Evolutionary conservation across 2,797 vertebrate genomes (phyloP).

Genomic region (Macroramphosus scolopax): DNA sequence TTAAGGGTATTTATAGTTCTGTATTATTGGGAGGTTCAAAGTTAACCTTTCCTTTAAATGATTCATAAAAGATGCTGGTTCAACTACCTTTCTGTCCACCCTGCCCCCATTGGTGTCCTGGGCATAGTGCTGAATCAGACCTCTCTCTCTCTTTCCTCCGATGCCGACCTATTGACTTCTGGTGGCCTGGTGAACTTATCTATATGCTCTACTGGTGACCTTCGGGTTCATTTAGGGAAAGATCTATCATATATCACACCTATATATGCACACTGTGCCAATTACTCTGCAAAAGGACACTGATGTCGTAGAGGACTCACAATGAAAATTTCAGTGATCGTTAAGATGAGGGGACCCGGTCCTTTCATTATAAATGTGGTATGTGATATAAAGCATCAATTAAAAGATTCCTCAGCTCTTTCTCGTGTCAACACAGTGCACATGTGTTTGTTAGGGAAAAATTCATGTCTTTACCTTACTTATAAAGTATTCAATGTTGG

Average conservation of each 20-base stretch:
- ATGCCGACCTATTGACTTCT: conserved; percentile 62
- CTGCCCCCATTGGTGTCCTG: conserved; percentile 28
- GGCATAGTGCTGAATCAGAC: conserved; percentile 67
- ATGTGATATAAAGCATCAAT: background rate
- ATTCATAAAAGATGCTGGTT: conserved; percentile 48
- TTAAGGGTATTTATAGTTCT: no score
- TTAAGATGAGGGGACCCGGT: no score
- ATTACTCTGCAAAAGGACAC: background rate
- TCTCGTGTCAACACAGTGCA: no score
- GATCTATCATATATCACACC: conserved; percentile 30
- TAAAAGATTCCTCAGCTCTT: conserved; percentile 1
- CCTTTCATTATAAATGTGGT: no score
- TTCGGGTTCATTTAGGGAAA: conserved; percentile 45
- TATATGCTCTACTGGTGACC: conserved; percentile 51
- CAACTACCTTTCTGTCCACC: conserved; percentile 21
- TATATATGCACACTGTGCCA: conserved; percentile 4
- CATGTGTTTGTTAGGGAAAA: no score
- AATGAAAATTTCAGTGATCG: no score
- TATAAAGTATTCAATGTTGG: conserved; percentile 1
- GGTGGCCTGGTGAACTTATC: conserved; percentile 46
- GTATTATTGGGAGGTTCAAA: no score
- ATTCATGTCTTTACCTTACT: no score
- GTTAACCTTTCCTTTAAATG: conserved; percentile 50
- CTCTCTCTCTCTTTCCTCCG: conserved; percentile 51
- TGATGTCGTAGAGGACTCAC: conserved; percentile 1